Percentiles rank a stretch among this genome's conserved stretches.
Evolutionary conservation across 1,140 invertebrate species (phyloP).

Genomic region (Drosophila watanabei): DNA sequence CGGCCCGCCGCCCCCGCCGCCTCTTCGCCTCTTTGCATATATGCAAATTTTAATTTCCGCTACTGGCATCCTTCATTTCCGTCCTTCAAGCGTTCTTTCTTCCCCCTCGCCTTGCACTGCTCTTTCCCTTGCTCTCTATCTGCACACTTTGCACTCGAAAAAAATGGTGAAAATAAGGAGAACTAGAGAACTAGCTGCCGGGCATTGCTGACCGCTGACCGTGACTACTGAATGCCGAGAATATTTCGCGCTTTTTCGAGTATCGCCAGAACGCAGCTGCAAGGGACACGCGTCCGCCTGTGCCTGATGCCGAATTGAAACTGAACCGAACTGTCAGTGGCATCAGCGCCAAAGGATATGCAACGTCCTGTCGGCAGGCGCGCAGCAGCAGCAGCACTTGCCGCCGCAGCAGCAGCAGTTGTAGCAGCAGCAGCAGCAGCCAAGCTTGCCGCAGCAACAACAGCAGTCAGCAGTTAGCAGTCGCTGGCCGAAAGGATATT

Average conservation of each 20-base stretch:
- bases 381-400: constrained; percentile 64
- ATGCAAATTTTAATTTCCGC: constrained; percentile 85
- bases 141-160: constrained; percentile 22
- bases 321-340: constrained; percentile 74
- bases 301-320: constrained; percentile 72
- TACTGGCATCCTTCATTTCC: constrained; percentile 83
- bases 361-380: constrained; percentile 61
- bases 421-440: constrained; percentile 13
- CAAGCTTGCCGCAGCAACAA: constrained; percentile 10
- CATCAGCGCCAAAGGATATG: constrained; percentile 79
- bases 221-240: background rate
- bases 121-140: background rate
- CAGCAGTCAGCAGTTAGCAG: background rate
- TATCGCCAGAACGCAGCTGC: constrained; percentile 2
- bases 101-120: constrained; percentile 4
- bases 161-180: constrained; percentile 22
- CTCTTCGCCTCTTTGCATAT: constrained; percentile 27
- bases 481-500: constrained; percentile 21
- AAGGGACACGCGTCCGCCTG: constrained; percentile 67
- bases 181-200: constrained; percentile 1
- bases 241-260: constrained; percentile 32
- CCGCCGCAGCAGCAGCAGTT: constrained; percentile 15
- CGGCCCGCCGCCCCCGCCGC: constrained; percentile 18
- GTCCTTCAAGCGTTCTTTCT: constrained; percentile 32
- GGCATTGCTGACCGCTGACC: constrained; percentile 1